Evolutionary conservation across 2,888 invertebrate genomes (phyloP).

Genomic region (Parthenolecanium corni): DNA sequence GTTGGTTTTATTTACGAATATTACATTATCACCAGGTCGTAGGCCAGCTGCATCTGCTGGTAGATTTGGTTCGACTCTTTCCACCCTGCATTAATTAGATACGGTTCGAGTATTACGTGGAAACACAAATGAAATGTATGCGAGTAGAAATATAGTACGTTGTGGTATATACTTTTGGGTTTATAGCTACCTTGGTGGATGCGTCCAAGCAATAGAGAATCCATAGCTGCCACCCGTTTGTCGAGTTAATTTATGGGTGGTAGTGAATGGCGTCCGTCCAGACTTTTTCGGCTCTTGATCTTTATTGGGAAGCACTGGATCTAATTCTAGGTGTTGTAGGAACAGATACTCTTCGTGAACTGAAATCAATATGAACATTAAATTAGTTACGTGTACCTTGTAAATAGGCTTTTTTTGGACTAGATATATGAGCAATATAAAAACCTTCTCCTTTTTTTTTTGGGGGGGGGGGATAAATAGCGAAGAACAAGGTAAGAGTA

Average conservation of each 20-base stretch:
- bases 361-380: constrained; percentile 7
- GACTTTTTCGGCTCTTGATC: constrained; percentile 45
- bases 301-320: constrained; percentile 55
- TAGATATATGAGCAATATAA: no score
- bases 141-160: background rate
- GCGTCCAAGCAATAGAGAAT: constrained; percentile 80
- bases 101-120: background rate
- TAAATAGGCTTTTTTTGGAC: no score
- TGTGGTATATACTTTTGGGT: background rate
- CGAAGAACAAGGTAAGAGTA: no score
- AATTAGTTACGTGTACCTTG: no score
- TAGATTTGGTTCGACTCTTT: constrained; percentile 66
- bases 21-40: constrained; percentile 72
- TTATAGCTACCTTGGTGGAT: constrained; percentile 55
- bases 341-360: constrained; percentile 61
- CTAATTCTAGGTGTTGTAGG: constrained; percentile 62
- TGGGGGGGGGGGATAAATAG: no score
- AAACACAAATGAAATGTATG: background rate
- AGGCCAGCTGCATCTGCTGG: constrained; percentile 75
- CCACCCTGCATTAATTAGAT: constrained; percentile 45
- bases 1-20: constrained; percentile 76
- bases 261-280: constrained; percentile 73
- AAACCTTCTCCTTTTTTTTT: no score
- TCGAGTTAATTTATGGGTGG: constrained; percentile 51
- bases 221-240: constrained; percentile 54